phyloP scores from a whole-genome alignment of 2,113 vertebrate genomes.

The Clarias gariepinus region DNA sequence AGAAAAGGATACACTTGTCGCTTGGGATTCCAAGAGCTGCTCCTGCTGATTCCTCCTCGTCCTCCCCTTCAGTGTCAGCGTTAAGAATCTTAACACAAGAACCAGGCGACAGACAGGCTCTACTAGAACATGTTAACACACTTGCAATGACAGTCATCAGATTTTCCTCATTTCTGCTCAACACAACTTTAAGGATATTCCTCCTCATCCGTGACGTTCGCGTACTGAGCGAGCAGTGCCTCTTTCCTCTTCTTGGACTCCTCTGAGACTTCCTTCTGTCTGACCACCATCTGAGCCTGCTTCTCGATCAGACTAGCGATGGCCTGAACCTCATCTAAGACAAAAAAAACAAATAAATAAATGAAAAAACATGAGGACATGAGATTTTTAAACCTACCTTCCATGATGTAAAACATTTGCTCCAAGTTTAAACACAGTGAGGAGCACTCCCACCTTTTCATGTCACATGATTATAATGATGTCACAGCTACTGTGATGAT shows the following conservation, averaged over 20 bases:
- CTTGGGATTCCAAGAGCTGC: constrained; percentile 42
- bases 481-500: background rate
- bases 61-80: constrained; percentile 70
- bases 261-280: constrained; percentile 82
- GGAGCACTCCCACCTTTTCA: background rate
- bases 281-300: constrained; percentile 95
- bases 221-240: constrained; percentile 92
- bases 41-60: constrained; percentile 60
- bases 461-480: background rate
- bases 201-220: constrained; percentile 88
- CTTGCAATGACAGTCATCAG: background rate
- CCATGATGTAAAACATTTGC: background rate
- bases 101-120: background rate
- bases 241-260: constrained; percentile 88
- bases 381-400: background rate
- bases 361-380: background rate
- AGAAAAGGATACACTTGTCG: constrained; percentile 79
- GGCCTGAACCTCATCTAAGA: constrained; percentile 85
- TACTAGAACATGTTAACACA: background rate
- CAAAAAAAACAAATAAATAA: background rate
- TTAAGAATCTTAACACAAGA: constrained; percentile 63
- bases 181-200: constrained; percentile 87
- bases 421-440: too few relatives aligned
- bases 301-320: constrained; percentile 94
- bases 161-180: background rate